Evolutionary conservation across 2,113 vertebrate genomes (phyloP), one percentile per base, ranked within the genome.

Genomic region (Rana temporaria): DNA sequence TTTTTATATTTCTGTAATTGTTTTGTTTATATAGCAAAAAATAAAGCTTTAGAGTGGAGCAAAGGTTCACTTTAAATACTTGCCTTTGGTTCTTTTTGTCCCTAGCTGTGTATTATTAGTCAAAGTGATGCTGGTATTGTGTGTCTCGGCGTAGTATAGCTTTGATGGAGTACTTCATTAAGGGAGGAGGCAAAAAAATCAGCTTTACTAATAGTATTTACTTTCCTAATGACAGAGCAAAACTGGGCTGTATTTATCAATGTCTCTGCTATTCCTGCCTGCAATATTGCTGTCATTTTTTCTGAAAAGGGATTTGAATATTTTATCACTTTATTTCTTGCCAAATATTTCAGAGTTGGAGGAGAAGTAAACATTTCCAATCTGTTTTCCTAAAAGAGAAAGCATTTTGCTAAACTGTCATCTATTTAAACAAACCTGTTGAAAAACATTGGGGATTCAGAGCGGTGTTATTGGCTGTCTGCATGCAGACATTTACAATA

Each of bases 181-280:
- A 90, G 89, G 89, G 88, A 87, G 92, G 96, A 96, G 95, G 94
- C 94, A 97, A 96, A 96, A 90, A 93, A 95, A 91, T 88, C 86
- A 90, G 82, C 75, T 87, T 85, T 82, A 78, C 88, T 90, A 79
- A 82, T 88, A 70, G 84, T 66, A 85, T 1, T 66, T 88, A 56
- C 16, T 0, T n/a, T 86, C 56, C 87, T 79, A 85, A 85, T 87
- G 85, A 82, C 72, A 85, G 75, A 67, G 15, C 19, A 26, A 48
- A 16, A 67, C 48, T 14, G 9, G 64, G 30, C 15, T 42, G 70
- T 57, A 82, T 82, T 57, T 67, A 56, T 82, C 80, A 82, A 48
- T 59, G 80, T 82, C 80, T 66, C 80, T 56, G 26, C 68, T n/a
- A 48, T 57, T 71, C 71, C 22, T n/a, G 20, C 17, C 19, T 38